Conservation (phyloP, 2,113 vertebrate genomes). For the Xenopus tropicalis region DNA sequence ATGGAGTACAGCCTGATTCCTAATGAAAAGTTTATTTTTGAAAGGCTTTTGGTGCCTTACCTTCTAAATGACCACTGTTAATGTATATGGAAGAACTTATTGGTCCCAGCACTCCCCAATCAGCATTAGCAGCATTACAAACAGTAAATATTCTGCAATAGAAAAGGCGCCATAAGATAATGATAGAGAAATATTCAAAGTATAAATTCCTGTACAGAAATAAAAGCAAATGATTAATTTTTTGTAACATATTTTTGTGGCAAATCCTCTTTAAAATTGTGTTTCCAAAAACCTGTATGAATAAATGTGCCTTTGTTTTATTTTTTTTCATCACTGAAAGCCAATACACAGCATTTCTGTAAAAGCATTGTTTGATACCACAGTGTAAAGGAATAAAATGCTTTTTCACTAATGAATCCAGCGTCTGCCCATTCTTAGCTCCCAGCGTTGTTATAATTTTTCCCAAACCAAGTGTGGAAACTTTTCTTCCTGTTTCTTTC, state of each 20-base stretch:
- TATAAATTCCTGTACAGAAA: neutral
- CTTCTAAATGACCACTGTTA: no score
- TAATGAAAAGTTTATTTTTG: no score
- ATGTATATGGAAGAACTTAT: no score
- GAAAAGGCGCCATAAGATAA: no score
- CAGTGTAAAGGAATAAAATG: constrained; percentile 1
- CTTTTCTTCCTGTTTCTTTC: neutral
- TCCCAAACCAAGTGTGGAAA: neutral
- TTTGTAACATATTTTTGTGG: constrained; percentile 17
- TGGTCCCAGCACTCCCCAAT: no score
- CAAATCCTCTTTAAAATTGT: neutral
- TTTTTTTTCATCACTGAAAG: constrained; percentile 17
- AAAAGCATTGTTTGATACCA: constrained; percentile 24
- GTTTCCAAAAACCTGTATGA: neutral
- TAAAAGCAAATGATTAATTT: neutral
- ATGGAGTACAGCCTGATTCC: no score
- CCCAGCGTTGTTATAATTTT: neutral
- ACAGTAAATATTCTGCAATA: no score
- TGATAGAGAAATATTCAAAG: no score
- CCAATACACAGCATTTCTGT: constrained; percentile 22
- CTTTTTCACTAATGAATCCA: neutral
- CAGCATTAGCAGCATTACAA: no score
- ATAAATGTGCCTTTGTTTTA: constrained; percentile 33
- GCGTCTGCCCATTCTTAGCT: neutral
- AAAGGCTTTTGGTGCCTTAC: no score